Percentiles rank a stretch among this genome's conserved stretches.
Conservation (phyloP, 2,113 vertebrate species). For the Sebastes fasciatus region DNA sequence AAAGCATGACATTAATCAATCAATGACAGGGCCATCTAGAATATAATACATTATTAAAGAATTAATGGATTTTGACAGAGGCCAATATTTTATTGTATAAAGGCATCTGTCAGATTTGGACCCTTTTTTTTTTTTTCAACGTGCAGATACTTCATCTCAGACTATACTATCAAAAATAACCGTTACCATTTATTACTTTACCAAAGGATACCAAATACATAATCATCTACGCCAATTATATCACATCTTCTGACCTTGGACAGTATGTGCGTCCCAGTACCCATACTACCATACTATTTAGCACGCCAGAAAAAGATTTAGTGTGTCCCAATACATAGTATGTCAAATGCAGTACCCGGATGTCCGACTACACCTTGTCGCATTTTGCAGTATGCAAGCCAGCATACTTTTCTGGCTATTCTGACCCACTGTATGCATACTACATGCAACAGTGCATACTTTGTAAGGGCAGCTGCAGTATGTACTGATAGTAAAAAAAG, state of each 20-base stretch:
- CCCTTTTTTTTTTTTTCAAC: neutral
- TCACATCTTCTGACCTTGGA: neutral
- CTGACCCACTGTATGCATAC: no score
- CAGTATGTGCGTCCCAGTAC: no score
- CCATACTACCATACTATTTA: no score
- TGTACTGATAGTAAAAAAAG: no score
- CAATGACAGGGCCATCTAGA: neutral
- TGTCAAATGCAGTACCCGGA: no score
- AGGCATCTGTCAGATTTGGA: slow-evolving; percentile 3
- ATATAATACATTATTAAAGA: neutral
- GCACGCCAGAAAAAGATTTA: no score
- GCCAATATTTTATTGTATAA: neutral
- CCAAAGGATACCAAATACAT: neutral
- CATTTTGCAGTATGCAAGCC: no score
- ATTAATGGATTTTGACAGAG: neutral
- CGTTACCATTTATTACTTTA: neutral
- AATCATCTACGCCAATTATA: neutral
- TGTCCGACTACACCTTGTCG: no score
- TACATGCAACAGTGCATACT: no score
- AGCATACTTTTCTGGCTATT: no score
- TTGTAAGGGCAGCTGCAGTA: no score
- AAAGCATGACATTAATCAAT: neutral
- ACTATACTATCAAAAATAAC: neutral
- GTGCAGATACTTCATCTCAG: slow-evolving; percentile 10
- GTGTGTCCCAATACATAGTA: no score